phyloP scores from a whole-genome alignment of 2,797 vertebrate genomes.

The Varecia variegata region DNA sequence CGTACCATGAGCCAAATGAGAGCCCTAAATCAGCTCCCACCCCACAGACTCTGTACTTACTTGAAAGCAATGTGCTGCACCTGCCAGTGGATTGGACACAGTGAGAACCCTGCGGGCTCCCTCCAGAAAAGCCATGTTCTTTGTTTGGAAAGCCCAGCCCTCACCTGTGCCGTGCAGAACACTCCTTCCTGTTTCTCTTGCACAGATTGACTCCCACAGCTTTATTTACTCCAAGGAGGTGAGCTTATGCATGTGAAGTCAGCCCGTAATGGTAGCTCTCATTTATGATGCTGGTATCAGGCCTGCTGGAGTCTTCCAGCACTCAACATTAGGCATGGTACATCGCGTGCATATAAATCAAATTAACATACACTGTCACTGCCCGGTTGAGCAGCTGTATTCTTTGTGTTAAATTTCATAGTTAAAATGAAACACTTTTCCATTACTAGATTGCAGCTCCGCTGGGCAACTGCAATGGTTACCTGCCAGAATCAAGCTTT shows the following conservation, averaged over 20 bases:
- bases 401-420: constrained; percentile 80
- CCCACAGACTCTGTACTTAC: not conserved
- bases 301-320: not conserved
- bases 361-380: constrained; percentile 74
- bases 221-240: constrained; percentile 19
- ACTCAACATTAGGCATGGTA: constrained; percentile 60
- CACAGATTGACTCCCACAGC: not conserved
- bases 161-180: rapidly evolving
- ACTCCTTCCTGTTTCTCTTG: not conserved
- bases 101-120: not conserved
- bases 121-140: not conserved
- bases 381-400: constrained; percentile 69
- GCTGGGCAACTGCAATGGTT: constrained; percentile 17
- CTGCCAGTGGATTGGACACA: not conserved
- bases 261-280: not conserved
- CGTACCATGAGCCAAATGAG: not conserved
- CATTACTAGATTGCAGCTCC: constrained; percentile 62
- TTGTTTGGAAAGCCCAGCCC: not conserved
- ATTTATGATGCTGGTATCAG: constrained; percentile 36
- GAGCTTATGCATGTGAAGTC: not conserved
- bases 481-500: constrained; percentile 64
- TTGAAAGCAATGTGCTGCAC: not conserved
- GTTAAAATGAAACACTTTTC: constrained; percentile 77
- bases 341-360: constrained; percentile 61
- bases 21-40: not conserved